These are phyloP conservation scores for Babyrousa celebensis DNA, from an alignment of 2,797 vertebrate species.

Conservation along the genomic window DNA sequence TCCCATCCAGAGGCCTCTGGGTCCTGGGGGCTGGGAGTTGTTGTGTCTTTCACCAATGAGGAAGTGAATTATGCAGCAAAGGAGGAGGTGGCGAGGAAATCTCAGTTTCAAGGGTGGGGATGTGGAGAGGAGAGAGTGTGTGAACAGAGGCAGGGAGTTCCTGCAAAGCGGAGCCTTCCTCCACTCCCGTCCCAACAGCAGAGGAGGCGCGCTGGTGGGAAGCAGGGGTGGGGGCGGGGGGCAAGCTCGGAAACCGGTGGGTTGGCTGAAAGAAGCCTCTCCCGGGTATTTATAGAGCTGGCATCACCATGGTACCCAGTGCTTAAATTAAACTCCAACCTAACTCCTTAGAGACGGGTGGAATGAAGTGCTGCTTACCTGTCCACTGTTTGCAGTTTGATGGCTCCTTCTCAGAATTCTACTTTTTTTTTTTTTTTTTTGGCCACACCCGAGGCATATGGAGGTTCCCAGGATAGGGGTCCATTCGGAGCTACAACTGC, in stretches of 20 bases:
- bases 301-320: slow-evolving; percentile 84
- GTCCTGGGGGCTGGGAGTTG: slow-evolving; percentile 63
- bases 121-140: slow-evolving; percentile 42
- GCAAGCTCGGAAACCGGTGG: slow-evolving; percentile 1
- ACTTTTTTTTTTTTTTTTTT: background rate
- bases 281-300: slow-evolving; percentile 80
- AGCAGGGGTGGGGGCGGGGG: slow-evolving; percentile 23
- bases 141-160: slow-evolving; percentile 38
- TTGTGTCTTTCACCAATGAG: slow-evolving; percentile 76
- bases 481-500: no score
- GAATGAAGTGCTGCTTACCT: slow-evolving; percentile 51
- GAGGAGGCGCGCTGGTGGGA: slow-evolving; percentile 67
- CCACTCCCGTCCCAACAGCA: background rate
- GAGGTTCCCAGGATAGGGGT: no score
- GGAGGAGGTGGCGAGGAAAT: slow-evolving; percentile 74
- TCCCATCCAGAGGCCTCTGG: slow-evolving; percentile 76
- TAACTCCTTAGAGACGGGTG: slow-evolving; percentile 61
- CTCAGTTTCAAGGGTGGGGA: slow-evolving; percentile 69
- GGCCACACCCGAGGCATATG: no score
- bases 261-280: slow-evolving; percentile 74
- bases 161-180: slow-evolving; percentile 24
- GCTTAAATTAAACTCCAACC: slow-evolving; percentile 77
- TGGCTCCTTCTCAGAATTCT: background rate
- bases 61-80: slow-evolving; percentile 72
- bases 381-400: background rate